phyloP scores from a whole-genome alignment of 30 jellyfish, hydroid and myxozoan genomes.

The Morbakka virulenta region DNA sequence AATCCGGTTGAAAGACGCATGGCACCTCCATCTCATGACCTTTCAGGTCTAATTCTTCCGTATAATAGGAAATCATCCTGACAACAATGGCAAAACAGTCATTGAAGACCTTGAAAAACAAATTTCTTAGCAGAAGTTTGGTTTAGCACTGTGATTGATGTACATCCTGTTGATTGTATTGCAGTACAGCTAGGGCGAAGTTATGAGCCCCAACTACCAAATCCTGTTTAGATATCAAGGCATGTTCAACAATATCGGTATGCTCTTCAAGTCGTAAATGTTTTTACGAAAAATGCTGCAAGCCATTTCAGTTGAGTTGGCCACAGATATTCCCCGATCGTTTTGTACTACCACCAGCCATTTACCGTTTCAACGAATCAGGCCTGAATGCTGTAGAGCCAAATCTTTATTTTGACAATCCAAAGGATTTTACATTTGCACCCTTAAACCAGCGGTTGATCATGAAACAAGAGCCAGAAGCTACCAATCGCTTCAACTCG shows the following conservation, averaged over 20 bases:
- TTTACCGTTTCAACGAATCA: not conserved
- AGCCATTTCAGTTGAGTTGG: too few species aligned
- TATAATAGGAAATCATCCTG: constrained; percentile 13
- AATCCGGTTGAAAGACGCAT: constrained; percentile 17
- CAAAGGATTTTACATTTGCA: too few species aligned
- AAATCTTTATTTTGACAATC: not conserved
- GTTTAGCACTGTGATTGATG: constrained; percentile 4
- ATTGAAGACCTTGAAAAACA: not conserved
- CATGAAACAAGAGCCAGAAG: too few species aligned
- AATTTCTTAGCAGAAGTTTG: not conserved
- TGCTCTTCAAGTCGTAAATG: too few species aligned
- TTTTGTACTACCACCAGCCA: too few species aligned
- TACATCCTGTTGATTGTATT: not conserved
- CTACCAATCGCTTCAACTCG: too few species aligned
- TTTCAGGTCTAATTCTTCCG: constrained; percentile 6
- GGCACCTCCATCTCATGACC: constrained; percentile 19
- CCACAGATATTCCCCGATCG: too few species aligned
- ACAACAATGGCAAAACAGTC: not conserved
- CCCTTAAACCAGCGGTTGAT: too few species aligned
- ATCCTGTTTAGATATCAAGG: too few species aligned
- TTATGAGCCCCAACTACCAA: too few species aligned
- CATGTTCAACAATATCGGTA: too few species aligned
- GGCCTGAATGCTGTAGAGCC: not conserved
- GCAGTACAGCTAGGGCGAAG: constrained; percentile 1
- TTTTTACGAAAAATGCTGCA: too few species aligned